These are phyloP conservation scores for Idris sp. DNA, from an alignment of 1,140 invertebrate species.

Conservation along the genomic window DNA sequence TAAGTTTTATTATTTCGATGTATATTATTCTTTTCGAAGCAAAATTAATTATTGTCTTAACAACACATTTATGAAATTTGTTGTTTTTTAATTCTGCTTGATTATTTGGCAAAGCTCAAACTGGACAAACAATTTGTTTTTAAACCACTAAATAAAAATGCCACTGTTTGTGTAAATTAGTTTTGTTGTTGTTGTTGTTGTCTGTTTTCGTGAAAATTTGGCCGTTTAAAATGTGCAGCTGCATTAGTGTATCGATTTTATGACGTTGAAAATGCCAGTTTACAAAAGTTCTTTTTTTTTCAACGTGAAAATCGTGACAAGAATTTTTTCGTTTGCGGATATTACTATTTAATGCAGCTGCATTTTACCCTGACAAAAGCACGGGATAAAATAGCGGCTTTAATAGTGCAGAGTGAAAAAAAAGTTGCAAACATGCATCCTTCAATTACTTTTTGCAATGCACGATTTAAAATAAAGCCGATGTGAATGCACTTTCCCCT, in stretches of 20 bases:
- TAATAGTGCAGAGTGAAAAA: slow-evolving; percentile 2
- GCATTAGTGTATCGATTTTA: slow-evolving; percentile 41
- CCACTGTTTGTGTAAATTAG: too few species aligned
- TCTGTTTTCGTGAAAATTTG: too few species aligned
- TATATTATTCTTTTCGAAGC: too few species aligned
- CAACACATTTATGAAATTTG: too few species aligned
- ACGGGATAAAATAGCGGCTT: slow-evolving; percentile 2
- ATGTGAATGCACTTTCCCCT: slow-evolving; percentile 35
- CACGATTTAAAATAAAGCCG: slow-evolving; percentile 22
- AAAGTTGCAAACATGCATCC: slow-evolving; percentile 14
- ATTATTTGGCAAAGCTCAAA: too few species aligned
- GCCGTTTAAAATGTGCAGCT: slow-evolving; percentile 5
- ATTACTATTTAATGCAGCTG: slow-evolving; percentile 32
- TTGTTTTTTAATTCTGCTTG: too few species aligned
- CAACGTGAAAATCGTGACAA: slow-evolving; percentile 39
- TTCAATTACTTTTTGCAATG: neutral
- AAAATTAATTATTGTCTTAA: too few species aligned
- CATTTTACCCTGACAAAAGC: slow-evolving; percentile 23
- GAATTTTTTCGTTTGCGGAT: slow-evolving; percentile 31
- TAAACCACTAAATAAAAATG: too few species aligned
- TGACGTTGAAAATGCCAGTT: slow-evolving; percentile 30
- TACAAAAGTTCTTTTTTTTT: slow-evolving; percentile 24
- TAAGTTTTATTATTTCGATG: too few species aligned
- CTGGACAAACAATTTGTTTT: too few species aligned
- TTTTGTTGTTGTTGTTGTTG: too few species aligned